A percentile compares a stretch with the other conserved stretches of the same genome.
phyloP scores from a whole-genome alignment of 2,113 vertebrate genomes.

The Atherinomorus stipes region DNA sequence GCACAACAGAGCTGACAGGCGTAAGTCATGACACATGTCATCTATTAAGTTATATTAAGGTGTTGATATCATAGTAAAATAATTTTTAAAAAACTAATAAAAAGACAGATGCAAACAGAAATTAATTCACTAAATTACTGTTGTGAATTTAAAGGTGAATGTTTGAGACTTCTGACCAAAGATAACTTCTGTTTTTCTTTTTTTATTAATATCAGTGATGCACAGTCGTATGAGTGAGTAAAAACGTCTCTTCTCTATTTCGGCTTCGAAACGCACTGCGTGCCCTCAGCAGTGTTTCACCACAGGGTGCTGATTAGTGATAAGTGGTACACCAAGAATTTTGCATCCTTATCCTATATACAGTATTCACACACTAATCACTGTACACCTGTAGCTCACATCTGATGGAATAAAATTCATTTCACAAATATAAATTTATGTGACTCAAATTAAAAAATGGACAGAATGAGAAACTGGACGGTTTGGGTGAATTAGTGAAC shows the following conservation, averaged over 20 bases:
- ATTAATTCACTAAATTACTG: background rate
- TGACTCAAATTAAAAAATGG: background rate
- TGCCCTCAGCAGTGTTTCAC: background rate
- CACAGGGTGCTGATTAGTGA: background rate
- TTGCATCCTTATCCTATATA: background rate
- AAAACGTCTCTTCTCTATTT: slow-evolving; percentile 51
- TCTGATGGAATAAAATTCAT: background rate
- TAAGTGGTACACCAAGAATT: background rate
- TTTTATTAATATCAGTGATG: background rate
- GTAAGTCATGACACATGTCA: no score
- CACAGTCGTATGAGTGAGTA: background rate
- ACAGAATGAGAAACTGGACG: background rate
- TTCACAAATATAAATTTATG: background rate
- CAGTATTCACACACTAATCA: background rate
- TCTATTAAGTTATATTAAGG: background rate
- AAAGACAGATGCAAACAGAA: no score
- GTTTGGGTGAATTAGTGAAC: background rate
- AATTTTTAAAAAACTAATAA: no score
- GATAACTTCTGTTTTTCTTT: slow-evolving; percentile 39
- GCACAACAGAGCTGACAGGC: background rate
- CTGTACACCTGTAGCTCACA: background rate
- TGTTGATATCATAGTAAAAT: background rate
- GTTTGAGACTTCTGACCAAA: background rate
- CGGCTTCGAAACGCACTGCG: background rate
- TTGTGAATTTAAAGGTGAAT: background rate